These are phyloP conservation scores for Meda fulgida DNA, from an alignment of 2,797 vertebrate genomes.

Conservation along the genomic window DNA sequence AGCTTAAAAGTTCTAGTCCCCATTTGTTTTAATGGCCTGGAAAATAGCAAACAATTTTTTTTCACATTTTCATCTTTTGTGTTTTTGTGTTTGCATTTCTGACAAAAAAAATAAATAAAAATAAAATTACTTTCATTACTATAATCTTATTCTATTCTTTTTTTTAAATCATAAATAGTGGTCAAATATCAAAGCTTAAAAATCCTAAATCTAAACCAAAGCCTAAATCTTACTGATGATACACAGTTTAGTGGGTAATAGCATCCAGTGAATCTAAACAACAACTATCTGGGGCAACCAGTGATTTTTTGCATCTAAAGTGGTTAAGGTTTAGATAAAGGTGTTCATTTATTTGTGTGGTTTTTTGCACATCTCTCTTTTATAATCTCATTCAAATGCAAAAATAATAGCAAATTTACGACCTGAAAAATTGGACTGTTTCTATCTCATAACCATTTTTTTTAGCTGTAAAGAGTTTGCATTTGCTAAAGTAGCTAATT, in stretches of 20 bases:
- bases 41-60: too few relatives aligned
- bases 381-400: conserved; percentile 19
- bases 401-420: neutral
- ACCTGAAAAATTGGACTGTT: neutral
- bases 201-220: too few relatives aligned
- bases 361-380: neutral
- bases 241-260: neutral
- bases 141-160: too few relatives aligned
- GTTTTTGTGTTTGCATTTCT: neutral
- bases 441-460: neutral
- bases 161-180: neutral
- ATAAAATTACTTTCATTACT: too few relatives aligned
- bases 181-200: neutral
- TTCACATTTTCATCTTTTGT: neutral
- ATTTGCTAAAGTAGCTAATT: neutral
- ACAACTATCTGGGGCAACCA: neutral
- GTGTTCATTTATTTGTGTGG: neutral
- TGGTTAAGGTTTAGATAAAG: neutral
- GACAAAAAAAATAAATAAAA: too few relatives aligned
- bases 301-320: neutral
- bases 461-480: neutral
- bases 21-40: neutral
- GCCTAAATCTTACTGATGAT: neutral
- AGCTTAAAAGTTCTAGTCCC: neutral
- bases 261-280: neutral